These are phyloP conservation scores for Sebastes glaucus DNA, from an alignment of 2,797 vertebrate species.

Conservation along the genomic window DNA sequence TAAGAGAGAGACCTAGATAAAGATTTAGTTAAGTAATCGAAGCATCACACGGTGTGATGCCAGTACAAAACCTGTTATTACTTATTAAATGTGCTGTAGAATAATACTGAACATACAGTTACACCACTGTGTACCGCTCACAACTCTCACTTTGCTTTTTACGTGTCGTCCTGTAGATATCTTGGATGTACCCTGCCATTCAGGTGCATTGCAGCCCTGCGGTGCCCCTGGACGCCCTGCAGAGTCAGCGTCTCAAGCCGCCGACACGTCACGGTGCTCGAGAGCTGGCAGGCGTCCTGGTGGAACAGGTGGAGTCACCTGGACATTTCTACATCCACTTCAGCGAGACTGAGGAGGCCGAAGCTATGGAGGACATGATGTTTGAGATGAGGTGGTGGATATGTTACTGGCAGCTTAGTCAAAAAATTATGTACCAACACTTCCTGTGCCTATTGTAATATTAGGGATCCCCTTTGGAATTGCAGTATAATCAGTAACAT, in stretches of 20 bases:
- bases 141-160: neutral
- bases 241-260: constrained; percentile 79
- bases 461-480: neutral
- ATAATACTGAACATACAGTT: neutral
- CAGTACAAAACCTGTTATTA: neutral
- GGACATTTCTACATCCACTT: constrained; percentile 89
- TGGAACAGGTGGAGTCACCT: constrained; percentile 87
- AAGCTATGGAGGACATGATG: constrained; percentile 89
- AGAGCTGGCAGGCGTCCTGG: constrained; percentile 84
- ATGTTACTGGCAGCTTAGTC: neutral
- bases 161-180: constrained; percentile 38
- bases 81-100: neutral
- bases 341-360: constrained; percentile 78
- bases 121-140: neutral
- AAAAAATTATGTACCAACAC: neutral
- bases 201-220: constrained; percentile 29
- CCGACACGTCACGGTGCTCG: constrained; percentile 72
- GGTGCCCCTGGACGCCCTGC: constrained; percentile 88
- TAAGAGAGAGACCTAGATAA: neutral
- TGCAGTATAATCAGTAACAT: neutral
- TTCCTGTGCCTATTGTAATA: neutral
- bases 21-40: neutral
- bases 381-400: constrained; percentile 90
- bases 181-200: constrained; percentile 50
- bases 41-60: neutral